Evolutionary conservation across 23 tunicate species (phyloP), one percentile per base, ranked within the genome.

Genomic region (Botrylloides violaceus): DNA sequence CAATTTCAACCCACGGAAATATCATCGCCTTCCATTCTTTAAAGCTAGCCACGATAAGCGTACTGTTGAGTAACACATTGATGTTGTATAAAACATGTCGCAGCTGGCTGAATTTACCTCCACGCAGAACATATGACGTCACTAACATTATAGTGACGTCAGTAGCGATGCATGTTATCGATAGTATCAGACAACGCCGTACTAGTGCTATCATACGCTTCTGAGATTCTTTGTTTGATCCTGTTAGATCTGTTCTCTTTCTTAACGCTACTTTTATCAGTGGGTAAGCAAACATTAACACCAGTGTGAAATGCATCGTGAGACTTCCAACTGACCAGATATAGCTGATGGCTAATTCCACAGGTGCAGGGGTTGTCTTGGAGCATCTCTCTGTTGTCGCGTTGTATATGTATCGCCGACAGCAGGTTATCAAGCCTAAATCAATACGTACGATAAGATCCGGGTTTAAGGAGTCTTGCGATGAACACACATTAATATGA

Each of bases 11-110:
- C 19, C 56, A 68, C 0, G 74, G 74, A 0, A 68, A 0, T 4
- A 68, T n/a, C 74, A 68, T 68, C 5, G 23, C 49, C 29, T 36
- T 35, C 74, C 74, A 68, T 26, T 68, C 58, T 23, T 26, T 68
- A 26, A 68, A 68, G 37, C 74, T 68, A 19, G 47, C 37, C 4
- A 68, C 29, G 0, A 68, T 68, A 4, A 68, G n/a, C 1, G 74
- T 68, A 37, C 36, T 23, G 28, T 68, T 68, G 0, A 68, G 9
- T 4, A 68, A 22, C 1, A 68, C 74, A 25, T 68, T 68, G 26
- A 43, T 32, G 58, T 68, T 68, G 74, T 68, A 68, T 4, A 68
- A 20, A 21, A 68, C 26, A 68, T 68, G 74, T 30, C 74, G 43
- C 29, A 68, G 37, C 26, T 68, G 26, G n/a, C 74, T 68, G 56